Percentiles rank a stretch among this genome's conserved stretches.
Evolutionary conservation across 2,113 vertebrate genomes (phyloP).

Genomic region (Malurus alboscapulatus): DNA sequence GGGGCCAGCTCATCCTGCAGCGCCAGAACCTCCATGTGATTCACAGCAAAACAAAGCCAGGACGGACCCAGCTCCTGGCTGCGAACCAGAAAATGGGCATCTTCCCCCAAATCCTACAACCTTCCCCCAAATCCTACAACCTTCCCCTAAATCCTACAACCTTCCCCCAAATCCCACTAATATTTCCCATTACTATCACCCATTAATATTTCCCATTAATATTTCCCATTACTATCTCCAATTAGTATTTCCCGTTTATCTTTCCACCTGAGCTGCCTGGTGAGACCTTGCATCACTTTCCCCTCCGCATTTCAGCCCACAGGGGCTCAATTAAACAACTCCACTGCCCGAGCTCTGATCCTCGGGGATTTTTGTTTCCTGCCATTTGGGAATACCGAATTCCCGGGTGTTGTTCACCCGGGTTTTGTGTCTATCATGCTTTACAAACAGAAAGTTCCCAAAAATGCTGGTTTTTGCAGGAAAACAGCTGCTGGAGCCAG

Average conservation of each 20-base stretch:
- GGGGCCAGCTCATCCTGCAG: conserved; percentile 35
- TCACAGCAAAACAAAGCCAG: conserved; percentile 42
- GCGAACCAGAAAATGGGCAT: not conserved
- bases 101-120: not conserved
- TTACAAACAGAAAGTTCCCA: not conserved
- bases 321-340: not conserved
- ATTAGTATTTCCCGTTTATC: not conserved
- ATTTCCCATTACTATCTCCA: too few species aligned
- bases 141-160: too few species aligned
- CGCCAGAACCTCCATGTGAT: conserved; percentile 62
- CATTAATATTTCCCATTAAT: too few species aligned
- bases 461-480: not conserved
- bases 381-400: not conserved
- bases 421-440: not conserved
- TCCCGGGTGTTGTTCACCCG: not conserved
- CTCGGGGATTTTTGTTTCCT: not conserved
- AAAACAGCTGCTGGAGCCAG: not conserved
- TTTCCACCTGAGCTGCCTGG: not conserved
- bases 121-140: too few species aligned
- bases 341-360: not conserved
- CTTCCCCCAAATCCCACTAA: not conserved
- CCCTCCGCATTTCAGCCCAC: not conserved
- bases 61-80: not conserved
- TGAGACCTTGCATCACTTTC: not conserved
- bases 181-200: too few species aligned